phyloP scores from a whole-genome alignment of 2,888 invertebrate genomes.

The Alentia gelatinosa region DNA sequence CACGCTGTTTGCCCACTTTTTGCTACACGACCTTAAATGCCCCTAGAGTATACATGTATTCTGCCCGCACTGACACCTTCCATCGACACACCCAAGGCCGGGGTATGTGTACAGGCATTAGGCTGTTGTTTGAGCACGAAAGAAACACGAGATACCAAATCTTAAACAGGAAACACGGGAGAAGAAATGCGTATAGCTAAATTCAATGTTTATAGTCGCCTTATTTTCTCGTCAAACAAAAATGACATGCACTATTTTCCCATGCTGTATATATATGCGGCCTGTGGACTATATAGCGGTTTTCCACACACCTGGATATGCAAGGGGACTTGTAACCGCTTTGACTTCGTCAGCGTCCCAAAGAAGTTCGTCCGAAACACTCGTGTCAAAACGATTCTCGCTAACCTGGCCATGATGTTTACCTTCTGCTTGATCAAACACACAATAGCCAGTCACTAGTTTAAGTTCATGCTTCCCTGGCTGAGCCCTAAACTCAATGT shows the following conservation, averaged over 20 bases:
- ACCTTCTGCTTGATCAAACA: neutral
- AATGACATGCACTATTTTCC: neutral
- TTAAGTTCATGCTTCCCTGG: conserved; percentile 27
- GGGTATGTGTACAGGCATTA: conserved; percentile 5
- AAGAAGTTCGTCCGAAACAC: neutral
- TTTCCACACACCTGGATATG: no score
- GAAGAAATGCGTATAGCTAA: neutral
- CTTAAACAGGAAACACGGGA: neutral
- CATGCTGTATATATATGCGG: neutral
- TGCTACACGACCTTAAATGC: conserved; percentile 49
- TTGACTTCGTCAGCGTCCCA: neutral
- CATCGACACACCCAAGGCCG: neutral
- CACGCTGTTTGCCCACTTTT: conserved; percentile 28
- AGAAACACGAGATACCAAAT: neutral
- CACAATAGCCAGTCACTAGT: neutral
- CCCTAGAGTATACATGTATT: conserved; percentile 24
- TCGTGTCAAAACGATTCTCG: neutral
- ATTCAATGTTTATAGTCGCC: neutral
- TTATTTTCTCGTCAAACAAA: neutral
- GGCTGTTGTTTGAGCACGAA: neutral
- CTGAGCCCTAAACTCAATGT: conserved; percentile 3
- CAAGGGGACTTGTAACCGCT: neutral
- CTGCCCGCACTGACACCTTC: neutral
- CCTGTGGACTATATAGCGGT: no score
- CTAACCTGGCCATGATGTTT: neutral